Evolutionary conservation across 2,113 vertebrate species (phyloP), one percentile per base, ranked within the genome.

Genomic region (Todiramphus chloris): DNA sequence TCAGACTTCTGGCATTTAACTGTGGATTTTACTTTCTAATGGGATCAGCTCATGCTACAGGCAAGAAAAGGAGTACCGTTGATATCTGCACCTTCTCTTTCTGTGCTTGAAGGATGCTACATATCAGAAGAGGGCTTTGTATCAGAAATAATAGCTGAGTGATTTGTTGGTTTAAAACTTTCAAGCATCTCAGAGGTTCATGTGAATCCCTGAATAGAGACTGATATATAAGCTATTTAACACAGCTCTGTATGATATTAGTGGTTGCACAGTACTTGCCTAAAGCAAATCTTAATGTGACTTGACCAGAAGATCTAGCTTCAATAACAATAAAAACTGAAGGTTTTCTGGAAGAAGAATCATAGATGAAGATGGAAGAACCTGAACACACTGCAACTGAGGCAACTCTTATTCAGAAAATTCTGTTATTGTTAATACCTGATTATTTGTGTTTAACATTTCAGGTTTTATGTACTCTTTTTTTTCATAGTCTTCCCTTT

Each of bases 31-130:
- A 44, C 21, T 77, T 51, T 51, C 27, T 18, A 25, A 72, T 28
- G 10, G 6, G 13, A 56, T 46, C 43, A 79, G 4, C 14, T 73
- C 18, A 79, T 78, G 33, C 5, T 21, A 37, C 13, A 21, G 33
- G 19, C 7, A 68, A 16, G 24, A 58, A 66, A 35, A 15, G 12
- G 9, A 56, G 13, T 53, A 11, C 27, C 0, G 0, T 19, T 62
- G 18, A 6, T 67, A 51, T 28, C 51, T 63, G 20, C 37, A 60
- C 18, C 4, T 83, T 43, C 27, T 33, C 15, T 41, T 73, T 80
- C n/a, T 68, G n/a, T 9, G 5, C 41, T 51, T 77, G n/a, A 83
- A 90, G 24, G 50, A 37, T 28, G 6, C 6, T 51, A 0, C 50
- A 19, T 63, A 4, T 44, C n/a, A 43, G 51, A 25, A 89, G 27